These are phyloP conservation scores for Maconellicoccus hirsutus DNA, from an alignment of 1,140 invertebrate genomes.

Conservation along the genomic window DNA sequence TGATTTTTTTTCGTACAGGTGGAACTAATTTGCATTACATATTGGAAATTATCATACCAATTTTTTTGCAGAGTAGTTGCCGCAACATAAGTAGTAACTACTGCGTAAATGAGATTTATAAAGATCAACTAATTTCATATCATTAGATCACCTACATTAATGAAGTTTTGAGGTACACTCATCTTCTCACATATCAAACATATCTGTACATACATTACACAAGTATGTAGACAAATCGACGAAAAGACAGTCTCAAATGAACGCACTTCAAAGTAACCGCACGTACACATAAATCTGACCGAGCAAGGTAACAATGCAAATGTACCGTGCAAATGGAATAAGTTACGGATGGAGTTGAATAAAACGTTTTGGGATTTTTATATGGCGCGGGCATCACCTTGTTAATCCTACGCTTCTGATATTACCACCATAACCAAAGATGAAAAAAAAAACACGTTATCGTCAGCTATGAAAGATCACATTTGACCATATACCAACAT, in stretches of 20 bases:
- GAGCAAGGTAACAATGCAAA: slow-evolving; percentile 13
- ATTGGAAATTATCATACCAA: no score
- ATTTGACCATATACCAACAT: no score
- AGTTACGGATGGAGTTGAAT: slow-evolving; percentile 11
- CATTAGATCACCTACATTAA: no score
- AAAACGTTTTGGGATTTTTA: neutral
- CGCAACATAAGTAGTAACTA: no score
- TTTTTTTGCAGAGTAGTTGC: no score
- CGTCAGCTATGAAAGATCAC: no score
- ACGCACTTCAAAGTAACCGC: slow-evolving; percentile 21
- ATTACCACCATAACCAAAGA: neutral
- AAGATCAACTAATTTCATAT: no score
- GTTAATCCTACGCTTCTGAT: neutral
- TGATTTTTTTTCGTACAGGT: no score
- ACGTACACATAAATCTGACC: slow-evolving; percentile 11
- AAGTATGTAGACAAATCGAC: neutral
- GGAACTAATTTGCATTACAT: no score
- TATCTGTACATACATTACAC: neutral
- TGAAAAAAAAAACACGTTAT: neutral
- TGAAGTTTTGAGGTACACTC: no score
- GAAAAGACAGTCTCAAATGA: slow-evolving; percentile 3
- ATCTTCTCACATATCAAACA: no score
- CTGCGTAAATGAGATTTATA: no score
- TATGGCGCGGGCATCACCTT: neutral
- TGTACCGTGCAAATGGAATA: slow-evolving; percentile 22